Evolutionary conservation across 2,797 vertebrate species (phyloP), one percentile per base, ranked within the genome.

Genomic region (Tamandua tetradactyla): DNA sequence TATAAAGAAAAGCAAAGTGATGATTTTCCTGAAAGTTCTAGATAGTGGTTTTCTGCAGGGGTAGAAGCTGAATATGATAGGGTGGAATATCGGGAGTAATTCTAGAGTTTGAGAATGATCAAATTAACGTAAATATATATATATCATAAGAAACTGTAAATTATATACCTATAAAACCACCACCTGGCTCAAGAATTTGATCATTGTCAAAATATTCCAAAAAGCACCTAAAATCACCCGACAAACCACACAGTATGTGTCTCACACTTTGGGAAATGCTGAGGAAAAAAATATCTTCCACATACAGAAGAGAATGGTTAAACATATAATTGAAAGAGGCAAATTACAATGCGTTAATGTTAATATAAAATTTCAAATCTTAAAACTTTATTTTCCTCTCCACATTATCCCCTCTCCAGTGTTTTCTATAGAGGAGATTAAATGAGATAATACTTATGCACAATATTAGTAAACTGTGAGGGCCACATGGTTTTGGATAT

Each of bases 41-140:
- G 37, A n/a, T 1, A 5, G 7, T 15, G 22, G n/a, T n/a, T 82
- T 80, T 64, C 75, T 57, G 47, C n/a, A 71, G 49, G 35, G 20
- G 25, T 47, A 13, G n/a, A 22, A n/a, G 27, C 66, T 7, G 15
- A 47, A 37, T 10, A 22, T 25, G 37, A 17, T 0, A 10, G 55
- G 52, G n/a, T 17, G 55, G n/a, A 62, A 4, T 42, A 22, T 30
- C 9, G 27, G 5, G 40, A 15, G 6, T 14, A 11, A 23, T 40
- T 7, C 3, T 4, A 10, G 14, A 40, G 32, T 6, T n/a, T 3
- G 35, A 3, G 23, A 3, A 23, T 1, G 37, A 66, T 10, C 42
- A 27, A 27, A 25, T 11, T n/a, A 55, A 3, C 55, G 52, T 55
- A 55, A 55, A 55, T 17, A 32, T 6, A 66, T 0, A 10, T 10